These are phyloP conservation scores for Poeciliopsis turneri DNA, from an alignment of 2,797 vertebrate genomes.

Conservation along the genomic window DNA sequence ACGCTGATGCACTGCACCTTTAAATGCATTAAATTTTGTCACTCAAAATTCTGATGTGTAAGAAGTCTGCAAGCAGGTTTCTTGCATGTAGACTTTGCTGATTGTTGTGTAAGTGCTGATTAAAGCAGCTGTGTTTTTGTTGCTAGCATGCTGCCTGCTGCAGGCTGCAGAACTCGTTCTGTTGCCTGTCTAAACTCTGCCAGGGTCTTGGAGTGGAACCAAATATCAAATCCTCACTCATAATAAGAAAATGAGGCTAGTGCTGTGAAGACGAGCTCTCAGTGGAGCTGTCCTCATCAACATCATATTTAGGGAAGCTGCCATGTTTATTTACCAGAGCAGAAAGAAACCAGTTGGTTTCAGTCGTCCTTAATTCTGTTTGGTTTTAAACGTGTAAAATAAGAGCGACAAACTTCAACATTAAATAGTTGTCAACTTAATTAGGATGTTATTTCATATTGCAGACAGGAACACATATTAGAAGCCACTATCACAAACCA, in stretches of 20 bases:
- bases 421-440: not conserved
- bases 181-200: slow-evolving; percentile 14
- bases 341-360: slow-evolving; percentile 12
- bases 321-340: slow-evolving; percentile 41
- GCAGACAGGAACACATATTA: not conserved
- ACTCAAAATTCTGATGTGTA: not conserved
- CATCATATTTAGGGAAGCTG: slow-evolving; percentile 30
- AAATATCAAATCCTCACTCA: slow-evolving; percentile 15
- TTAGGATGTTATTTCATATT: not conserved
- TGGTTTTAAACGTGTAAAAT: not conserved
- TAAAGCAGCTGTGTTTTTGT: slow-evolving; percentile 1
- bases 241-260: slow-evolving; percentile 32
- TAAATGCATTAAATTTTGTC: not conserved
- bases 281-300: slow-evolving; percentile 26
- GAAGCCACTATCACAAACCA: not conserved
- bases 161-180: slow-evolving; percentile 5
- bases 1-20: not conserved
- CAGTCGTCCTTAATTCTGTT: not conserved
- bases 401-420: not conserved
- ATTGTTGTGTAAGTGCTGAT: not conserved
- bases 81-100: not conserved
- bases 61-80: not conserved
- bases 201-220: slow-evolving; percentile 12
- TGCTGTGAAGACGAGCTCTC: slow-evolving; percentile 23
- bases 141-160: not conserved